Conservation (phyloP, 2,113 vertebrate genomes). For the Alectura lathami region DNA sequence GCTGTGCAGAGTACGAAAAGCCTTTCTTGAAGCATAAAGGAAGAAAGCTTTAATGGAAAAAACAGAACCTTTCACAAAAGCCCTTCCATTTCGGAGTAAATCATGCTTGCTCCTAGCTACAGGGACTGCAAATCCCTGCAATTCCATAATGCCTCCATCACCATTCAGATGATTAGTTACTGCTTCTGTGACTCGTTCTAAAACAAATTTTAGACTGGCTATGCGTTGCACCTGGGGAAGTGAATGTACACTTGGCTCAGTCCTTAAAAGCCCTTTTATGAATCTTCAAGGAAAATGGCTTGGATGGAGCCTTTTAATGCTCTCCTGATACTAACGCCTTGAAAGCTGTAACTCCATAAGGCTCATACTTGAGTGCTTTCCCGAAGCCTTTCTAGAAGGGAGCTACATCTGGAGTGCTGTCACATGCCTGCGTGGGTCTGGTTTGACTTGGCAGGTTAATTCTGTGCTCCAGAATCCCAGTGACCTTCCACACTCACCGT, state of each 20-base stretch:
- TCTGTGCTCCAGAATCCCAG: not conserved
- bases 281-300: not conserved
- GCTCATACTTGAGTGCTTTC: not conserved
- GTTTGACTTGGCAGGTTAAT: not conserved
- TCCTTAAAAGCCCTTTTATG: not conserved
- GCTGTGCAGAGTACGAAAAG: slow-evolving; percentile 20
- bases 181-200: not conserved
- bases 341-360: not conserved
- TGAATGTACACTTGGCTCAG: not conserved
- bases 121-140: not conserved
- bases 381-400: not conserved
- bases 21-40: slow-evolving; percentile 8
- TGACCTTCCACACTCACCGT: fast-evolving
- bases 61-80: slow-evolving; percentile 9
- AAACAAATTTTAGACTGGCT: not conserved
- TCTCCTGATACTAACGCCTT: not conserved
- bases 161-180: not conserved
- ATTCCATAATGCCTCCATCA: not conserved
- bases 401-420: fast-evolving
- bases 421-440: not conserved
- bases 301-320: not conserved
- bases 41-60: slow-evolving; percentile 19
- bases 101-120: not conserved
- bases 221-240: not conserved
- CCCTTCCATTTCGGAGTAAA: not conserved